Evolutionary conservation across 2,888 invertebrate genomes (phyloP).

Genomic region (Cephonodes hylas): DNA sequence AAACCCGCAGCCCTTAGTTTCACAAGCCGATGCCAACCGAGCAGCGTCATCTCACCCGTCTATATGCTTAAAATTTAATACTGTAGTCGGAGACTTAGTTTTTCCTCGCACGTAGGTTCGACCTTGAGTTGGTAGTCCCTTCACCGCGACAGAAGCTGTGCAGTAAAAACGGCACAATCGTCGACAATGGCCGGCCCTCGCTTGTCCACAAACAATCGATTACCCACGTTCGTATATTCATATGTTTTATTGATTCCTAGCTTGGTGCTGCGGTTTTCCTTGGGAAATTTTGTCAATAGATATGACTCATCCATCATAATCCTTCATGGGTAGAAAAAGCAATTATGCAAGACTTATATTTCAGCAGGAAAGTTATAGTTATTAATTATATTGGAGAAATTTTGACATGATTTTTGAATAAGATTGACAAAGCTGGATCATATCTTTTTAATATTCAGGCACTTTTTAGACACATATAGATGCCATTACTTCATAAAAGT

Average conservation of each 20-base stretch:
- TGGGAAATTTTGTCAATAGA: slow-evolving; percentile 45
- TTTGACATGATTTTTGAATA: too few relatives aligned
- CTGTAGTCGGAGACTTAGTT: not conserved
- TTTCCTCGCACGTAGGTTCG: slow-evolving; percentile 27
- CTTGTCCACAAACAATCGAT: slow-evolving; percentile 75
- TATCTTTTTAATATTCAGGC: too few relatives aligned
- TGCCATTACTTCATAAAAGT: too few relatives aligned
- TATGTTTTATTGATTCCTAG: slow-evolving; percentile 78
- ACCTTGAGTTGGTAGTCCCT: slow-evolving; percentile 80
- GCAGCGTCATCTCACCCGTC: not conserved
- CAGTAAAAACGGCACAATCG: slow-evolving; percentile 64
- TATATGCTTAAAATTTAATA: not conserved
- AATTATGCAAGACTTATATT: too few relatives aligned
- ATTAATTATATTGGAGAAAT: too few relatives aligned
- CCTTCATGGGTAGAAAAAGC: too few relatives aligned
- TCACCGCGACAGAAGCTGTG: slow-evolving; percentile 70
- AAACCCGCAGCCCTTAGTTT: too few relatives aligned
- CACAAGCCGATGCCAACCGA: too few relatives aligned
- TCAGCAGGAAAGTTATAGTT: too few relatives aligned
- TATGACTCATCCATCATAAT: too few relatives aligned
- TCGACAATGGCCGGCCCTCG: slow-evolving; percentile 68
- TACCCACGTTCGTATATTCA: slow-evolving; percentile 64
- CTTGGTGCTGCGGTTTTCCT: slow-evolving; percentile 53
- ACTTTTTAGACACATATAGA: too few relatives aligned
- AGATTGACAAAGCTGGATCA: too few relatives aligned